Base-by-base conservation (phyloP, 2,797 vertebrate species). In the Dendrocincla fuliginosa region DNA sequence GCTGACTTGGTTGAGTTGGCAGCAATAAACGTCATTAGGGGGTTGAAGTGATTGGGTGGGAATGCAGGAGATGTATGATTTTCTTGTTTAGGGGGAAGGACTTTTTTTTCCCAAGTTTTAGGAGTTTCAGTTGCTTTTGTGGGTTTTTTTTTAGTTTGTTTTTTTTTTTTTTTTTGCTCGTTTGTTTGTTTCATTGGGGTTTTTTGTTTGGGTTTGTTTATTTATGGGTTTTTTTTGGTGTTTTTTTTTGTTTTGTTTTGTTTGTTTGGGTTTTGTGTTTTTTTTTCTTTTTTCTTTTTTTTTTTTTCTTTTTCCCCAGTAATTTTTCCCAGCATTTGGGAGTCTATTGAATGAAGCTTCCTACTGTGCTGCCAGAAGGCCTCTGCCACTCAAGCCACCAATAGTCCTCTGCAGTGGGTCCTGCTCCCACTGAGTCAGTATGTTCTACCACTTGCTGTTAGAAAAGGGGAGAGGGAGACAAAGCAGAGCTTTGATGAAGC, bases 321-420 rank as follows among this genome's bases (percentile, higher is more conserved):
- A 60, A 60, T 30, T 11, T 83, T 91, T 85, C 39, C 10, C 44
- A 35, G 30, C 46, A 53, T 75, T 69, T 65, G 28, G 46, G 65
- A 81, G 7, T 81, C 92, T 60, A 56, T 8, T 65, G 84, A 79
- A 82, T 50, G 47, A 90, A 55, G n/a, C 44, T 92, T 95, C 71
- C 53, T 44, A 16, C 11, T 78, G 53, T 80, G 50, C 53, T 85
- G 13, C 46, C 56, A 74, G 56, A 67, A 70, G 49, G 46, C 27
- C 1, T 17, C 42, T 69, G 42, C 23, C 0, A 1, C 35, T 57
- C 0, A 2, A 84, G 20, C 32, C 19, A 15, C 32, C 18, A 9
- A 37, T 56, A 81, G 37, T 47, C 9, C 7, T 61, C 79, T 78
- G 49, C 46, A 53, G 70, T 64, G n/a, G n/a, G 20, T 69, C 53